Evolutionary conservation across 2,888 invertebrate species (phyloP), one percentile per base, ranked within the genome.

Genomic region (Nudaria mundana): DNA sequence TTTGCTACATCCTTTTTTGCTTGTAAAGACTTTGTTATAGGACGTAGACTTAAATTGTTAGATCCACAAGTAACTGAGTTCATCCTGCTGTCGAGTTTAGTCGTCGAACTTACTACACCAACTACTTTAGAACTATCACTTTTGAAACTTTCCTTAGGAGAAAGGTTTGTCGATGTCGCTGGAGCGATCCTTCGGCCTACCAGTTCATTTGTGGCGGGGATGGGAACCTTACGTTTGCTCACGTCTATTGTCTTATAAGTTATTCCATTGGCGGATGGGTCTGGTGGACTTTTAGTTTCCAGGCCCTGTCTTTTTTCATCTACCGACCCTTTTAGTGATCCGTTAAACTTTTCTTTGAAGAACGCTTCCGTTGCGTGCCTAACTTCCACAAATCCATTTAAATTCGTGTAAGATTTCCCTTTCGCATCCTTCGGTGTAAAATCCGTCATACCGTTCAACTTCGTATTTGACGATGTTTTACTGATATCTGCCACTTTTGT

Each of bases 11-110:
- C 84, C 53, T 81, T 81, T 55, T 85, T 87, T 2, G 50, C 37
- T 24, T 66, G 52, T 22, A 63, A 46, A 14, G 71, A 59, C 63
- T 86, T 85, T 22, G 67, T 56, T 23, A 73, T 66, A 25, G 72
- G 59, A 53, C 76, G 82, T 50, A 88, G 59, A 46, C 72, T 81
- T 40, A 84, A 69, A 56, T 87, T 88, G 54, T 88, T 88, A 23
- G 88, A 87, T 43, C 88, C 88, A 53, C 76, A 81, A 32, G 84
- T 87, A 8, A 87, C 88, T 38, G 85, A 84, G 48, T 88, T 86
- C 83, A 88, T 88, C 64, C 76, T 76, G 48, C 77, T 82, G 56
- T 87, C 87, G 49, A 87, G 53, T 66, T 83, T 87, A 10, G 87
- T 87, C 13, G 86, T 86, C 20, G 87, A 85, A 38, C 84, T 86